Percentiles rank a stretch among this genome's conserved stretches.
phyloP scores from a whole-genome alignment of 2,888 invertebrate species.

The Sceliomorpha sp. region DNA sequence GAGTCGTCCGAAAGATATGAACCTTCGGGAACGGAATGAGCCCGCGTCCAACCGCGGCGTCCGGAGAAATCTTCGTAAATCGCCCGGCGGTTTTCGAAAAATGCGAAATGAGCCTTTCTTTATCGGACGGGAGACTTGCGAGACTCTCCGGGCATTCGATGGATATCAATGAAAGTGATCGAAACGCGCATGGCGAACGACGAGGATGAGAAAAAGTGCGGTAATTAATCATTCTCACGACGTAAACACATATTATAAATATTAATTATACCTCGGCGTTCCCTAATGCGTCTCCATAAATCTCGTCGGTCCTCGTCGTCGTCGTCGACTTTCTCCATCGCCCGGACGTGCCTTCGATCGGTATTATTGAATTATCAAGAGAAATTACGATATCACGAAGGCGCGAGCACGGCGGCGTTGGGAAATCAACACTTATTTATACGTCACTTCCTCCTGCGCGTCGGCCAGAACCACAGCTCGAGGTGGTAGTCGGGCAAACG shows the following conservation, averaged over 20 bases:
- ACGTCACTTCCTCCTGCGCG: background rate
- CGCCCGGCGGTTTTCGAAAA: no score
- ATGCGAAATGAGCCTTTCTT: no score
- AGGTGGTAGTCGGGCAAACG: conserved; percentile 20
- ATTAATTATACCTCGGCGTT: background rate
- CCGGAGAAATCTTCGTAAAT: no score
- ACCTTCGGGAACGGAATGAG: no score
- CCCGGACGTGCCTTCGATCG: conserved; percentile 1
- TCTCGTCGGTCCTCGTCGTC: background rate
- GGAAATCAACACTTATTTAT: conserved; percentile 1
- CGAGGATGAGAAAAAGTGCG: no score
- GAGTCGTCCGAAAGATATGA: no score
- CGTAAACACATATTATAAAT: background rate
- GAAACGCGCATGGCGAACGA: no score
- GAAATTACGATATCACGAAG: conserved; percentile 15
- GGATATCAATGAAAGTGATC: no score
- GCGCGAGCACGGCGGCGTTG: conserved; percentile 1
- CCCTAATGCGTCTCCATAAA: no score
- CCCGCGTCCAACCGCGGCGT: no score
- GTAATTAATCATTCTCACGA: background rate
- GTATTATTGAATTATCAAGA: conserved; percentile 9
- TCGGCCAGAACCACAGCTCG: background rate
- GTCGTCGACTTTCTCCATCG: conserved; percentile 6
- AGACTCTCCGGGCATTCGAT: no score
- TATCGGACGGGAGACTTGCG: no score